Evolutionary conservation across 2,888 invertebrate species (phyloP).

Genomic region (Drosophila vallismaia): DNA sequence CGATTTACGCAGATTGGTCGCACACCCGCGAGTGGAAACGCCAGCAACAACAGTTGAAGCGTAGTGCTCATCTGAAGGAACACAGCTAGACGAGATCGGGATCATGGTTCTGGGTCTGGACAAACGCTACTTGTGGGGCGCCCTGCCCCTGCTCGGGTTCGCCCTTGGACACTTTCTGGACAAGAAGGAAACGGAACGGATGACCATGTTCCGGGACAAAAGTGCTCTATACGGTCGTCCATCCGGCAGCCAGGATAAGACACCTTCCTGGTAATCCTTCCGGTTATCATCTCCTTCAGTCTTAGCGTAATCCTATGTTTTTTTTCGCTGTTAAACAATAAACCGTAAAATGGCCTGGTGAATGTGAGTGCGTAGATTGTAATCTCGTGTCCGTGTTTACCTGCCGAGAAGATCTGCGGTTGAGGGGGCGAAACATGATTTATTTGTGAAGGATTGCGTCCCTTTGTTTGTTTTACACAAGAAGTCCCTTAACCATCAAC

Average conservation of each 20-base stretch:
- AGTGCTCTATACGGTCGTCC: conserved; percentile 90
- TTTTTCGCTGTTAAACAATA: conserved; percentile 40
- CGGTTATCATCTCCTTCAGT: background rate
- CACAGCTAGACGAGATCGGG: conserved; percentile 46
- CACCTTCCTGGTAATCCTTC: conserved; percentile 87
- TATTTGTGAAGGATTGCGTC: conserved; percentile 69
- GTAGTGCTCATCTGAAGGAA: conserved; percentile 50
- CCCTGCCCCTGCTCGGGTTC: conserved; percentile 86
- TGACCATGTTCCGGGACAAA: conserved; percentile 90
- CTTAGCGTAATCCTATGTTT: conserved; percentile 22
- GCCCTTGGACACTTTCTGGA: conserved; percentile 88
- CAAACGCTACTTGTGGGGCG: conserved; percentile 84
- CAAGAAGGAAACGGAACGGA: conserved; percentile 88
- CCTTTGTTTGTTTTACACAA: conserved; percentile 66
- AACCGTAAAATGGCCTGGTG: conserved; percentile 41
- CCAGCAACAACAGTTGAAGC: conserved; percentile 74
- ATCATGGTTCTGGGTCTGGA: conserved; percentile 86
- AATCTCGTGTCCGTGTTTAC: conserved; percentile 22
- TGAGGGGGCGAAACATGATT: conserved; percentile 52
- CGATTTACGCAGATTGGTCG: conserved; percentile 90
- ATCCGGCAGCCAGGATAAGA: conserved; percentile 85
- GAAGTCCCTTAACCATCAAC: conserved; percentile 69
- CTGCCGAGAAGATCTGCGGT: conserved; percentile 31
- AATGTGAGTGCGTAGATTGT: conserved; percentile 7
- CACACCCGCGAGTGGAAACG: conserved; percentile 90